Evolutionary conservation across 2,113 vertebrate genomes (phyloP), one percentile per base, ranked within the genome.

Genomic region (Strix uralensis): DNA sequence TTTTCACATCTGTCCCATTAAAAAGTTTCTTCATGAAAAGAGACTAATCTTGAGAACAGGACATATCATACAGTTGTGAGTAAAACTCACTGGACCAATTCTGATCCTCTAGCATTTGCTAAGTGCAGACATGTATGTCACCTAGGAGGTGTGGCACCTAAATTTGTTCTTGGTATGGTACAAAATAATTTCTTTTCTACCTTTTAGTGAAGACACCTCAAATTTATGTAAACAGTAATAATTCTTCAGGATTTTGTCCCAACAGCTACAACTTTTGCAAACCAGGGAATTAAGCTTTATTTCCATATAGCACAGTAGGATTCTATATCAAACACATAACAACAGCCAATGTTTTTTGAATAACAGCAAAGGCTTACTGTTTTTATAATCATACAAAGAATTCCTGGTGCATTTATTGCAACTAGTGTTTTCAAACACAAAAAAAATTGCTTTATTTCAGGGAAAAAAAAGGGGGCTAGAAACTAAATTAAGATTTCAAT

Each of bases 61-160:
- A 22, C 5, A 6, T 3, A 63, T 13, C 26, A 47, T 13, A 34
- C 5, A 77, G 23, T 1, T 5, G 0, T 1, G 4, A n/a, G 54
- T 2, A 85, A 52, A 89, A 67, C 5, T 44, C 78, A 32, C 4
- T 20, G 27, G 52, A 65, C 16, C 36, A 9, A 32, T 46, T 85
- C 4, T 49, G 27, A 88, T 59, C 30, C 46, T 51, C 22, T 9
- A 77, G 22, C 16, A n/a, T 65, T 73, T 44, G 9, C 22, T 36
- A 84, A 51, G 27, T 1, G 3, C 14, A 65, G 58, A 32, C 34
- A 79, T 6, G 5, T 2, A 3, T 1, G 0, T 27, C 38, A 74
- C 15, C 11, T 12, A n/a, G 16, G 10, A 92, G 18, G 36, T 15
- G 4, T 5, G 2, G 42, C 29, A 58, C 9, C n/a, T 29, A 42